phyloP scores from a whole-genome alignment of 2,888 invertebrate genomes.

The Cremastinae sp. region DNA sequence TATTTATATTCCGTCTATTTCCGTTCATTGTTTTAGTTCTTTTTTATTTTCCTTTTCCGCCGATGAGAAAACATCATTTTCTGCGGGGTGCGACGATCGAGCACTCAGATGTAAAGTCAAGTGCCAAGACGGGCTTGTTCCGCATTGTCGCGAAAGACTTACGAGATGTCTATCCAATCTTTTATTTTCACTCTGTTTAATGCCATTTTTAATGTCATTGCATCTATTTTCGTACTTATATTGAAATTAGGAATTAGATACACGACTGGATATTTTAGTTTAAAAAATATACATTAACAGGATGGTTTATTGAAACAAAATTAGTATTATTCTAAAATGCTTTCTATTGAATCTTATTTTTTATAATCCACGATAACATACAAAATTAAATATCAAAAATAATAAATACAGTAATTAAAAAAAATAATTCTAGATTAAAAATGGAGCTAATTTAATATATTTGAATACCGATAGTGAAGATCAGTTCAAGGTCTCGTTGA shows the following conservation, averaged over 20 bases:
- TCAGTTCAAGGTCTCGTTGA: conserved; percentile 16
- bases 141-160: conserved; percentile 14
- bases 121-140: conserved; percentile 37
- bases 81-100: not conserved
- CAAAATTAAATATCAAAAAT: too few relatives aligned
- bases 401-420: not conserved
- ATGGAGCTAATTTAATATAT: not conserved
- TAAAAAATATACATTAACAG: too few relatives aligned
- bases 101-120: not conserved
- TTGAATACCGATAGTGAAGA: conserved; percentile 17
- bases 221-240: not conserved
- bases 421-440: too few relatives aligned
- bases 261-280: too few relatives aligned
- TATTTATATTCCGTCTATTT: conserved; percentile 16
- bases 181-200: not conserved
- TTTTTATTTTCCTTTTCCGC: not conserved
- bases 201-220: not conserved
- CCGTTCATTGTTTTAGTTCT: conserved; percentile 1
- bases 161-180: not conserved
- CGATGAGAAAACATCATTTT: conserved; percentile 22
- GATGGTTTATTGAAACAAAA: too few relatives aligned
- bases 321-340: too few relatives aligned
- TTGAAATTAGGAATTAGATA: too few relatives aligned
- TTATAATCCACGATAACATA: too few relatives aligned
- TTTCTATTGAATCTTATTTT: too few relatives aligned